Base-by-base conservation (phyloP, 2,888 invertebrate genomes). In the Corbicula japonica region DNA sequence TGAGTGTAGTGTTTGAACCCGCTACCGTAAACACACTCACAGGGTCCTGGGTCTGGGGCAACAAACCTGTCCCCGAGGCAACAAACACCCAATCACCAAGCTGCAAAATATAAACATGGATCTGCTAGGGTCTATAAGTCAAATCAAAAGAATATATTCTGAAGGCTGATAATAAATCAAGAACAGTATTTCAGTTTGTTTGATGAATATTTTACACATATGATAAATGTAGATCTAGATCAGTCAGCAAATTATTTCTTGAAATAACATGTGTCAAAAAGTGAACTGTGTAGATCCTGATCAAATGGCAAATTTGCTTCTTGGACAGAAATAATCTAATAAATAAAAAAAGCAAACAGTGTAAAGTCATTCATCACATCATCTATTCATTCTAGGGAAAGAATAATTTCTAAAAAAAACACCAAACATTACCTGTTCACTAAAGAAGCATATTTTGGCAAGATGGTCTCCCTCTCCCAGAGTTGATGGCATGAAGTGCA, bases 401-500 rank as follows among this genome's bases (percentile, higher is more conserved):
- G 1, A 18, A 12, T 41, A 41, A 41, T 41, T 41, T 41, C 15
- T 41, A 8, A 41, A 15, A 8, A 41, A 8, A 41, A 41, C 15
- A 41, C 23, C 6, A n/a, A 8, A 23, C 5, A 15, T 23, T 69
- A 93, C 93, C 90, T 92, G 92, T 83, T 91, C 88, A 84, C 92
- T 91, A 56, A 84, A 77, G 88, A 93, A 93, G 44, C 88, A 87
- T 48, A 93, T 87, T 60, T 87, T 89, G 15, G 92, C 88, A 15
- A 83, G 78, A 78, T 93, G 93, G 72, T 91, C 92, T 1, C 84
- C 91, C 18, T 84, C 84, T 12, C 93, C 93, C 2, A 93, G 87
- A 3, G 88, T 87, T 4, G 93, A 93, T 4, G 93, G 93, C 90
- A 92, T 92, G 86, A 93, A 93, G 63, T 88, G 90, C n/a, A 93